Conservation (phyloP, 2,113 vertebrate species). For the Syngnathus typhle region DNA sequence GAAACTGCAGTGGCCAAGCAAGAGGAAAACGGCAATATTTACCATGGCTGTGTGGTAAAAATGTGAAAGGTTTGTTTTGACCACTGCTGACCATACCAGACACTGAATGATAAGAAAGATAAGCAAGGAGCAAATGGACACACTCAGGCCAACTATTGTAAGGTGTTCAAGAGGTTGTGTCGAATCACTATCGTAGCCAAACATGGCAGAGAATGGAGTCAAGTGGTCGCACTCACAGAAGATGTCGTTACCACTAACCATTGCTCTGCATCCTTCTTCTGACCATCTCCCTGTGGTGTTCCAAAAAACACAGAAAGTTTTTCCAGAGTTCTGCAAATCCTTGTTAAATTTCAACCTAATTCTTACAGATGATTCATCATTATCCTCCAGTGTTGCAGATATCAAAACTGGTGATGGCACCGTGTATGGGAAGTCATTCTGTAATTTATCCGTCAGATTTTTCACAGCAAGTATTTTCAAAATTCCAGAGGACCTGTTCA, state of each 20-base stretch:
- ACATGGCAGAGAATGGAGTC: conserved; percentile 86
- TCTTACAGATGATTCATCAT: not conserved
- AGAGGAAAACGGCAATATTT: conserved; percentile 81
- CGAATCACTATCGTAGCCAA: conserved; percentile 61
- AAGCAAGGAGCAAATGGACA: conserved; percentile 80
- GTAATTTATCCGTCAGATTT: conserved; percentile 68
- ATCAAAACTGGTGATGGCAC: conserved; percentile 57
- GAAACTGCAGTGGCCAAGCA: conserved; percentile 78
- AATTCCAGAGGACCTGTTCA: conserved; percentile 18
- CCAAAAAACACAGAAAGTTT: conserved; percentile 80
- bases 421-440: fast-evolving
- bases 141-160: conserved; percentile 73
- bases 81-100: conserved; percentile 85
- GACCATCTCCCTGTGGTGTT: conserved; percentile 50
- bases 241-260: not conserved
- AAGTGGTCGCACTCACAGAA: conserved; percentile 81
- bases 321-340: fast-evolving
- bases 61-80: conserved; percentile 83
- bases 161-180: conserved; percentile 54
- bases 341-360: conserved; percentile 72
- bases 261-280: conserved; percentile 32
- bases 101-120: conserved; percentile 79
- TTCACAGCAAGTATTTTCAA: conserved; percentile 70
- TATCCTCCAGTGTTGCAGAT: conserved; percentile 60
- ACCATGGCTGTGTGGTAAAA: conserved; percentile 85